Conservation (phyloP, 1,140 invertebrate genomes). For the Drosophila auraria region DNA sequence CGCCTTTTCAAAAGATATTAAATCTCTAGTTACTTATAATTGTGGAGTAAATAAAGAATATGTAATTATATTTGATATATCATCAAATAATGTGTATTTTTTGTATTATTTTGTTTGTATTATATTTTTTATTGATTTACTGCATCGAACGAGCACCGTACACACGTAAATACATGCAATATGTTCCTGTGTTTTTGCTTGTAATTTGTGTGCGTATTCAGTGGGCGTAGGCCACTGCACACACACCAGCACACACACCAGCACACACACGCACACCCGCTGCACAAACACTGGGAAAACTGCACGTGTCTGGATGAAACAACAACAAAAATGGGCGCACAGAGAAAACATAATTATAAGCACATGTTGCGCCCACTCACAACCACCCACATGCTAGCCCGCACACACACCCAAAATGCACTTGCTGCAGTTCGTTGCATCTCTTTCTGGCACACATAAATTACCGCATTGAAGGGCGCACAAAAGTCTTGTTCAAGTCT, state of each 20-base stretch:
- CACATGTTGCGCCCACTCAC: slow-evolving; percentile 66
- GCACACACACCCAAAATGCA: slow-evolving; percentile 32
- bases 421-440: slow-evolving; percentile 39
- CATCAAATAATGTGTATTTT: neutral
- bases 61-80: neutral
- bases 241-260: slow-evolving; percentile 10
- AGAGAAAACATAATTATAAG: slow-evolving; percentile 79
- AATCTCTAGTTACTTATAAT: neutral
- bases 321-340: slow-evolving; percentile 55
- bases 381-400: neutral
- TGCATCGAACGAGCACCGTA: neutral
- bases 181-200: slow-evolving; percentile 21
- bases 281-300: slow-evolving; percentile 1
- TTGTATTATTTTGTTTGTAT: neutral
- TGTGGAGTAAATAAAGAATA: neutral
- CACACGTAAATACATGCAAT: slow-evolving; percentile 15
- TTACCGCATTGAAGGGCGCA: slow-evolving; percentile 42
- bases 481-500: slow-evolving; percentile 46
- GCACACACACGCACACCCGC: slow-evolving; percentile 7
- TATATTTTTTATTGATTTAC: neutral
- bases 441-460: slow-evolving; percentile 43
- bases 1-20: neutral
- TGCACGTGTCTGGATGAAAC: slow-evolving; percentile 36
- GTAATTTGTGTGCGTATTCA: slow-evolving; percentile 68
- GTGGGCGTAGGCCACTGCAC: slow-evolving; percentile 30